Conservation (phyloP, 2,797 vertebrate genomes). For the Hozukius guyotensis region DNA sequence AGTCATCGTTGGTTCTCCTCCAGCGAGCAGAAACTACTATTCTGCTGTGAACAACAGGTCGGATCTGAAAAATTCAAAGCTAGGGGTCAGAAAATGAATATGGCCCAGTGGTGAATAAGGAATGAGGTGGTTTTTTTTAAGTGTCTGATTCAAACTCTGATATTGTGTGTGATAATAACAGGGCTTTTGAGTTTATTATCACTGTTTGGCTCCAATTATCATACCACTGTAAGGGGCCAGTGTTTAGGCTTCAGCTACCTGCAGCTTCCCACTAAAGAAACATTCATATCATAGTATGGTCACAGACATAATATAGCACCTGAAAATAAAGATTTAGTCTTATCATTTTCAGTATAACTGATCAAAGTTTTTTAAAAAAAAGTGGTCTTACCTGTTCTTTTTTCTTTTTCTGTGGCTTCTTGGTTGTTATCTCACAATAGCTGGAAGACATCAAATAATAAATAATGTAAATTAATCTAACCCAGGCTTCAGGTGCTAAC, state of each 20-base stretch:
- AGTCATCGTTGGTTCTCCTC: slow-evolving; percentile 74
- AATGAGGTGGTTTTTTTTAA: not conserved
- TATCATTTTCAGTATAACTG: not conserved
- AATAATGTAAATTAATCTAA: not conserved
- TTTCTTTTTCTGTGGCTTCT: slow-evolving; percentile 78
- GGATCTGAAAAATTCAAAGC: slow-evolving; percentile 73
- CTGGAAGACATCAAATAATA: slow-evolving; percentile 62
- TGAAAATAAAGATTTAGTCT: not conserved
- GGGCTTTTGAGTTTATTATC: not conserved
- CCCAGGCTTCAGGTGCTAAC: not conserved
- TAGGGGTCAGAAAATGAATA: not conserved
- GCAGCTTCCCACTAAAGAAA: not conserved
- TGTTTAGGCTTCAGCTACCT: not conserved
- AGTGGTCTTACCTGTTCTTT: slow-evolving; percentile 70
- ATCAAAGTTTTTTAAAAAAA: not conserved
- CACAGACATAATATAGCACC: not conserved
- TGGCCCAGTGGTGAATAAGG: not conserved
- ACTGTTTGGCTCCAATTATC: not conserved
- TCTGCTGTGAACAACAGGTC: slow-evolving; percentile 83
- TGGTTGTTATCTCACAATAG: slow-evolving; percentile 78
- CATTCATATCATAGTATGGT: not conserved
- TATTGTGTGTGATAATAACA: not conserved
- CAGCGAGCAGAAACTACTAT: slow-evolving; percentile 84
- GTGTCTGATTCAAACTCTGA: not conserved
- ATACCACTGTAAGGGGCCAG: not conserved